phyloP scores from a whole-genome alignment of 2,888 invertebrate genomes.

The Ormyrus labotus region DNA sequence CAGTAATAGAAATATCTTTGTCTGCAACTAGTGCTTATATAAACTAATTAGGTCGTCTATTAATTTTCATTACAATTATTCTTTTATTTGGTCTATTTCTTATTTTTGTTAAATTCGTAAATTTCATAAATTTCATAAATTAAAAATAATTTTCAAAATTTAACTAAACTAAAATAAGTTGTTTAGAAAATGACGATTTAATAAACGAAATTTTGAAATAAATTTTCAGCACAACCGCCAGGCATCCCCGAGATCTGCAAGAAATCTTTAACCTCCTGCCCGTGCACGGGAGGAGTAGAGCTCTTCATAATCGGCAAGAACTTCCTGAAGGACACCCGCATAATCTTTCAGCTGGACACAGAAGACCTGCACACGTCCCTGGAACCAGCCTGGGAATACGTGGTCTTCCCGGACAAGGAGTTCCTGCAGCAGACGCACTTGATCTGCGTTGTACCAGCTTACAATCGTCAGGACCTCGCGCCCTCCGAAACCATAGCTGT shows the following conservation, averaged over 20 bases:
- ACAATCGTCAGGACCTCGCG: conserved; percentile 81
- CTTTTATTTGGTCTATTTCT: too few relatives aligned
- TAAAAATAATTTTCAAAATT: too few relatives aligned
- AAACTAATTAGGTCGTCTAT: too few relatives aligned
- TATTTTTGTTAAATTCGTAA: too few relatives aligned
- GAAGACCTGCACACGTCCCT: conserved; percentile 77
- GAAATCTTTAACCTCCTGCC: conserved; percentile 88
- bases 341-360: conserved; percentile 83
- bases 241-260: conserved; percentile 95
- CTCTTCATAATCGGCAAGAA: conserved; percentile 94
- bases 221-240: conserved; percentile 87
- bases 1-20: too few relatives aligned
- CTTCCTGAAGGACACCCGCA: conserved; percentile 92
- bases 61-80: too few relatives aligned
- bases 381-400: conserved; percentile 85
- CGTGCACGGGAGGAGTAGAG: conserved; percentile 88
- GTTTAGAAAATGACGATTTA: not conserved
- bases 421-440: conserved; percentile 93
- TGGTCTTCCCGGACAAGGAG: conserved; percentile 91
- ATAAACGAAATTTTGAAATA: not conserved
- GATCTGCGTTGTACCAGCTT: conserved; percentile 90
- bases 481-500: conserved; percentile 83
- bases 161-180: too few relatives aligned
- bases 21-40: too few relatives aligned
- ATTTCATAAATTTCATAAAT: too few relatives aligned